Percentiles rank a stretch among this genome's conserved stretches.
Evolutionary conservation across 1,140 invertebrate genomes (phyloP).

Genomic region (Brachionus paranguensis): DNA sequence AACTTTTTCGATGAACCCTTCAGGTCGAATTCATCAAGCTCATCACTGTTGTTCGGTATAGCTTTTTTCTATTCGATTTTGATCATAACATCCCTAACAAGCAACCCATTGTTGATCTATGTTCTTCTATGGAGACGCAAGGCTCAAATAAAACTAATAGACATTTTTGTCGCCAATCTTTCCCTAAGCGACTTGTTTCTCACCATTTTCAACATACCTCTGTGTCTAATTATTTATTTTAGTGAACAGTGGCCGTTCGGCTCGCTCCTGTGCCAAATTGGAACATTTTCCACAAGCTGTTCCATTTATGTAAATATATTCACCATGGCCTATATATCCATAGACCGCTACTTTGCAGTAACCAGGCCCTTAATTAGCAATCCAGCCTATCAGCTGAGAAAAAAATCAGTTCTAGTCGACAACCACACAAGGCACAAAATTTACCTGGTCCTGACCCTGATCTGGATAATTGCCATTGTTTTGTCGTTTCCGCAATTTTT

Average conservation of each 20-base stretch:
- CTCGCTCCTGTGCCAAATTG: slow-evolving; percentile 24
- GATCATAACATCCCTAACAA: slow-evolving; percentile 33
- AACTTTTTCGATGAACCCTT: background rate
- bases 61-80: slow-evolving; percentile 37
- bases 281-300: slow-evolving; percentile 38
- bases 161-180: slow-evolving; percentile 37
- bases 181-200: slow-evolving; percentile 32
- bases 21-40: background rate
- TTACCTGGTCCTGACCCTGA: slow-evolving; percentile 1
- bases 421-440: slow-evolving; percentile 30
- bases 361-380: slow-evolving; percentile 32
- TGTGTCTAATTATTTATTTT: slow-evolving; percentile 39
- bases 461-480: slow-evolving; percentile 29
- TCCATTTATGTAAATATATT: slow-evolving; percentile 38
- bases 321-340: slow-evolving; percentile 39
- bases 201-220: slow-evolving; percentile 35
- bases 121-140: slow-evolving; percentile 32
- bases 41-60: slow-evolving; percentile 31
- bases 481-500: slow-evolving; percentile 33
- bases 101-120: slow-evolving; percentile 26
- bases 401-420: slow-evolving; percentile 29
- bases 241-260: slow-evolving; percentile 39
- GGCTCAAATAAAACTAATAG: slow-evolving; percentile 28
- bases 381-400: slow-evolving; percentile 13
- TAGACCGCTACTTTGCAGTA: slow-evolving; percentile 37